phyloP scores from a whole-genome alignment of 2,797 vertebrate genomes.

The Babyrousa celebensis region DNA sequence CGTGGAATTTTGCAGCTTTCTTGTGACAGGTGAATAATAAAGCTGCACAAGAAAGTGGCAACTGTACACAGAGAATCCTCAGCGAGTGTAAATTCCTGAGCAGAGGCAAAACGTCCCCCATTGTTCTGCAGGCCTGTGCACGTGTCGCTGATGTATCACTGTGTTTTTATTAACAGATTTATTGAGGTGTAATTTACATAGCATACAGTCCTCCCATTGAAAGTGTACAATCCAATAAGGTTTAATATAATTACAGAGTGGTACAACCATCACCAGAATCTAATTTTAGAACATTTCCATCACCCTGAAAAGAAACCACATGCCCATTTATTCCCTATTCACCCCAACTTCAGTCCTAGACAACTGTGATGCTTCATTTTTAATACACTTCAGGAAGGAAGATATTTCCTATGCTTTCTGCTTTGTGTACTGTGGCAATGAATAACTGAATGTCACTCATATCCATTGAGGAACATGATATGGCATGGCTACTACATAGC shows the following conservation, averaged over 20 bases:
- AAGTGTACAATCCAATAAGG: not conserved
- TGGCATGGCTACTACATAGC: not conserved
- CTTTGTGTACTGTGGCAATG: not conserved
- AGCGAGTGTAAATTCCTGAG: not conserved
- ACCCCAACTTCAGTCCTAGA: not conserved
- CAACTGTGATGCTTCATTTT: not conserved
- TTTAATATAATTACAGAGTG: not conserved
- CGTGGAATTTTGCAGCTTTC: slow-evolving; percentile 71
- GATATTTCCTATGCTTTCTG: not conserved
- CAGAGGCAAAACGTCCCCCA: not conserved
- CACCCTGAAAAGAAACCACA: not conserved
- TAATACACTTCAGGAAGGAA: not conserved
- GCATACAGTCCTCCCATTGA: not conserved
- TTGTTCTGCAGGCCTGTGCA: not conserved
- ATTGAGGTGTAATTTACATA: not conserved
- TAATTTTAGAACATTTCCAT: slow-evolving; percentile 16
- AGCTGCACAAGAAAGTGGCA: not conserved
- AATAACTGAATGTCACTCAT: not conserved
- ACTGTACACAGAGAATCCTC: slow-evolving; percentile 35
- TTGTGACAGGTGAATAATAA: slow-evolving; percentile 81
- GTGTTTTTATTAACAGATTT: slow-evolving; percentile 39
- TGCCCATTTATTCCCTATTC: not conserved
- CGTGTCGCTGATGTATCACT: not conserved
- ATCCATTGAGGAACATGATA: not conserved
- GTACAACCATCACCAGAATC: not conserved